Evolutionary conservation across 2,113 vertebrate genomes (phyloP), one percentile per base, ranked within the genome.

Genomic region (Vanacampus margaritifer): DNA sequence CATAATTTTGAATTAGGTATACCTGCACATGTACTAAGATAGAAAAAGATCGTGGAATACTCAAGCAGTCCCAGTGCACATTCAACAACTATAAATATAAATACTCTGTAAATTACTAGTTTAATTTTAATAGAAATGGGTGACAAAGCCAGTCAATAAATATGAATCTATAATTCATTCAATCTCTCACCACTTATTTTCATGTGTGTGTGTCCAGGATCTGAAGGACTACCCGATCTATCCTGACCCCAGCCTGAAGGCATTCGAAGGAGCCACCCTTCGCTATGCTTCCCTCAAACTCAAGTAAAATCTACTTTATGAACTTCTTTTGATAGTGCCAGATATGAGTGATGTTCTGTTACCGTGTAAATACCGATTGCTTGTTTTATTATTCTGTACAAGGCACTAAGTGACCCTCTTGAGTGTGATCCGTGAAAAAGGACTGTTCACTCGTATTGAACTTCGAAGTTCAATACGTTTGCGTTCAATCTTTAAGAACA

Each of bases 251-350:
- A 98, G 95, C 82, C 92, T 97, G 61, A 97, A 98, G 86, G 95
- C 95, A 35, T 98, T 97, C 80, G 95, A 97, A 89, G 95, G 94
- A 75, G 95, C 95, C 1, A 98, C 96, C 0, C 88, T 98, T 10
- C 96, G 96, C 72, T 98, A 98, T 60, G 96, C 96, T 24, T 96
- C 96, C 60, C 82, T 98, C 81, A 98, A 95, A 76, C 94, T 98
- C 83, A 95, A 95, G 95, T 95, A 93, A 82, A 68, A 1, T 21
- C 58, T 6, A 43, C n/a, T 61, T 32, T 0, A 36, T 32, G 53
- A 4, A 24, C 35, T 53, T 6, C 26, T 35, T 1, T 26, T 32
- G 26, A 26, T 17, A 19, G 43, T 46, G 16, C 43, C 16, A 19
- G 14, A 51, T 21, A 21, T 51, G 21, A 2, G n/a, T 41, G 10